phyloP scores from a whole-genome alignment of 1,140 invertebrate species.

The Pemphigus obesinymphae region DNA sequence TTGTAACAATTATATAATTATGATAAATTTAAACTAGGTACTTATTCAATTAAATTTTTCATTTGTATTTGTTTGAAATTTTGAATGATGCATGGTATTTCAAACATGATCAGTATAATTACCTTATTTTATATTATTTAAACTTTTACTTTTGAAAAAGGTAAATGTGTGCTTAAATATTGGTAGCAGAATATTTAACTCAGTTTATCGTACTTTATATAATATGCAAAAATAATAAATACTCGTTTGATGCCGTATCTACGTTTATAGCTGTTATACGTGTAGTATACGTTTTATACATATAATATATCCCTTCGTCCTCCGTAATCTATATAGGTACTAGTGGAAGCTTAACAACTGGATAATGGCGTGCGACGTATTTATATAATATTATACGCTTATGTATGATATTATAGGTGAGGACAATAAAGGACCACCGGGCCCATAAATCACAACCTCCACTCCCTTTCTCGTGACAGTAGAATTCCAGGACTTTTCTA shows the following conservation, averaged over 20 bases:
- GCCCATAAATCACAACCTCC: constrained; percentile 22
- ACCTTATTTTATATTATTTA: too few species aligned
- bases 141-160: too few species aligned
- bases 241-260: background rate
- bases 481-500: constrained; percentile 23
- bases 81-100: too few species aligned
- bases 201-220: too few species aligned
- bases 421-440: constrained; percentile 23
- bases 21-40: too few species aligned
- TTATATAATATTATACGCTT: background rate
- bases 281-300: background rate
- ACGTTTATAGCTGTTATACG: background rate
- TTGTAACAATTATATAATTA: too few species aligned
- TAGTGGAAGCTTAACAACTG: constrained; percentile 9
- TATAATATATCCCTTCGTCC: background rate
- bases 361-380: constrained; percentile 19
- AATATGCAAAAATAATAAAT: too few species aligned
- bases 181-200: too few species aligned
- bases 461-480: background rate
- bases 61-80: too few species aligned
- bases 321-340: background rate
- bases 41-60: too few species aligned
- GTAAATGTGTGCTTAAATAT: too few species aligned
- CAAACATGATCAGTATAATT: too few species aligned
- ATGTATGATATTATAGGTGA: background rate